Percentiles rank a stretch among this genome's conserved stretches.
These are phyloP conservation scores for Micrasema minimum DNA, from an alignment of 1,140 invertebrate genomes.

Conservation along the genomic window DNA sequence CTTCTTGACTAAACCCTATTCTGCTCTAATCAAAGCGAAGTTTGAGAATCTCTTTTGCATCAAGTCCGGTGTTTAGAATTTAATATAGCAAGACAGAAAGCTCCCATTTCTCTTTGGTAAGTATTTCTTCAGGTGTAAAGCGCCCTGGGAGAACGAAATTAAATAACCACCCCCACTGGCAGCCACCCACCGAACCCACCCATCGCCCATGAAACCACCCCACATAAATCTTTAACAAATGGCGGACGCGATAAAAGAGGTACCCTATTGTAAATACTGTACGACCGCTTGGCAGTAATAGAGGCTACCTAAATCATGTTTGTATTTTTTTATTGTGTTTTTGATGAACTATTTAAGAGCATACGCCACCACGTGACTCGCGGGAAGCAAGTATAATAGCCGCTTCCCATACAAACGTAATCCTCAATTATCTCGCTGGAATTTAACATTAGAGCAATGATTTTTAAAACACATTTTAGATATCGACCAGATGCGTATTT, in stretches of 20 bases:
- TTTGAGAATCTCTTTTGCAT: conserved; percentile 4
- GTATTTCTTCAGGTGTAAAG: conserved; percentile 21
- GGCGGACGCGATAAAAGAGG: conserved; percentile 8
- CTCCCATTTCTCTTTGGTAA: conserved; percentile 8
- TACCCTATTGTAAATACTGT: neutral
- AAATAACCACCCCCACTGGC: conserved; percentile 7
- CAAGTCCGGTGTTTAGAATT: conserved; percentile 24
- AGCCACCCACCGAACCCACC: neutral
- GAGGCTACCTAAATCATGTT: no score
- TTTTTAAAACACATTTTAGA: no score
- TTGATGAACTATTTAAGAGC: no score
- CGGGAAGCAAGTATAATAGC: no score
- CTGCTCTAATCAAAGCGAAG: no score
- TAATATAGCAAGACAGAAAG: conserved; percentile 33
- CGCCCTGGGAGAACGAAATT: conserved; percentile 24
- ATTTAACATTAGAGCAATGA: no score
- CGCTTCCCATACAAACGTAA: no score
- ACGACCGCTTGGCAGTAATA: neutral
- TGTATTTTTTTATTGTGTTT: no score
- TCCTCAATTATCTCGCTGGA: no score
- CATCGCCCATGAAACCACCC: neutral
- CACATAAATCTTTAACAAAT: conserved; percentile 29
- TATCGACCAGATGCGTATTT: no score
- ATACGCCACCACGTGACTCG: no score
- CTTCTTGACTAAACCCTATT: no score